Evolutionary conservation across 1,140 invertebrate species (phyloP).

Genomic region (Monochamus saltuarius): DNA sequence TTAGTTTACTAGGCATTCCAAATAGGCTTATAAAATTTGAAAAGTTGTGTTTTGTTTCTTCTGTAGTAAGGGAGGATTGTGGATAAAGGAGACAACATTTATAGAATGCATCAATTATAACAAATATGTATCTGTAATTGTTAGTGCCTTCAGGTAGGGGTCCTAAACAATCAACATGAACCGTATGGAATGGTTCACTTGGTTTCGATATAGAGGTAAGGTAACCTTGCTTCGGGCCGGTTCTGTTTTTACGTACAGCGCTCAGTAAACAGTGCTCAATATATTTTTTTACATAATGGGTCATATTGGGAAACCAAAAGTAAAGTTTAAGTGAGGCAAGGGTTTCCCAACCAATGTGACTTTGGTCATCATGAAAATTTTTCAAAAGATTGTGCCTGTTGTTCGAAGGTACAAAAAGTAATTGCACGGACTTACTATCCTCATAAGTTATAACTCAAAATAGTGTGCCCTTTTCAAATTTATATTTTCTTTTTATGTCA

Average conservation of each 20-base stretch:
- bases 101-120: no score
- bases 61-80: no score
- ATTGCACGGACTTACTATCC: background rate
- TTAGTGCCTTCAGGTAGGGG: no score
- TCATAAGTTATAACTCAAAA: constrained; percentile 2
- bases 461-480: constrained; percentile 13
- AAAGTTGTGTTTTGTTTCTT: no score
- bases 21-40: no score
- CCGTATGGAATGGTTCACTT: constrained; percentile 30
- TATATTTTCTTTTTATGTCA: constrained; percentile 14
- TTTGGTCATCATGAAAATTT: constrained; percentile 1
- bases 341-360: no score
- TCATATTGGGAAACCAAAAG: constrained; percentile 34
- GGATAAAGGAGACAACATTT: no score
- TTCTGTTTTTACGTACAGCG: no score
- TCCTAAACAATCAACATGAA: constrained; percentile 38
- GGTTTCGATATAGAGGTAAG: constrained; percentile 36
- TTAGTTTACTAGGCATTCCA: no score
- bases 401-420: constrained; percentile 12
- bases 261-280: no score
- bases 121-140: no score
- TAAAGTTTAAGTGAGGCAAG: no score
- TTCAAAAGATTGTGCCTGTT: constrained; percentile 20
- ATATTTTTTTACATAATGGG: constrained; percentile 31
- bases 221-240: constrained; percentile 29